Base-by-base conservation (phyloP, 2,797 vertebrate genomes). In the Pipistrellus kuhlii region DNA sequence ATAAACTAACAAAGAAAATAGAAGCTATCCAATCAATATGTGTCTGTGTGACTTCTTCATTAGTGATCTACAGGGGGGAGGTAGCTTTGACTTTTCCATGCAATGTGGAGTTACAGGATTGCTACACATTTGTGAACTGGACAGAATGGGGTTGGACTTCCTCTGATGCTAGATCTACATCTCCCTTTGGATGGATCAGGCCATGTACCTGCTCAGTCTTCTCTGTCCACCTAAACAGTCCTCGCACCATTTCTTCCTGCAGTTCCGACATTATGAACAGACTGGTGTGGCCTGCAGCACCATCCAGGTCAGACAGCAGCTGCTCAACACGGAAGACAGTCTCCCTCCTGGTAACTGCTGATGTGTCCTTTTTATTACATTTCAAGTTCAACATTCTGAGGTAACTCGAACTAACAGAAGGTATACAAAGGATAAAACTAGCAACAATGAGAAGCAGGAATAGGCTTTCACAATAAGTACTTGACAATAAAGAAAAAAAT, bases 311-410 rank as follows among this genome's bases (percentile, higher is more conserved):
- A 83, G 41, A 75, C 0, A 88, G 38, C 32, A 75, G 75, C 9
- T 41, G 25, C 41, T 93, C 66, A n/a, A 81, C 30, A 66, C 13
- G 35, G 75, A 91, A 57, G 11, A 5, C 27, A 27, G 20, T 23
- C 35, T 88, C 71, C 78, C 80, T 76, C 44, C 20, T 12, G 41
- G 48, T 30, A 78, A 94, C 87, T 88, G 84, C 88, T 89, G 25
- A 84, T 64, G 23, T 82, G n/a, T 69, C 35, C 84, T 85, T 88
- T 73, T 59, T 30, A 66, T 78, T 48, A 85, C n/a, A 89, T 51
- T 84, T 94, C 68, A 94, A 87, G 38, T 51, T 95, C 51, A 85
- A 62, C 32, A 66, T 94, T 89, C 68, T 86, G 80, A 93, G 92
- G 51, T 21, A 80, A 92, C 44, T 76, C 75, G 92, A 77, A 84